These are phyloP conservation scores for Drosophila neocordata DNA, from an alignment of 1,140 invertebrate species.

Conservation along the genomic window DNA sequence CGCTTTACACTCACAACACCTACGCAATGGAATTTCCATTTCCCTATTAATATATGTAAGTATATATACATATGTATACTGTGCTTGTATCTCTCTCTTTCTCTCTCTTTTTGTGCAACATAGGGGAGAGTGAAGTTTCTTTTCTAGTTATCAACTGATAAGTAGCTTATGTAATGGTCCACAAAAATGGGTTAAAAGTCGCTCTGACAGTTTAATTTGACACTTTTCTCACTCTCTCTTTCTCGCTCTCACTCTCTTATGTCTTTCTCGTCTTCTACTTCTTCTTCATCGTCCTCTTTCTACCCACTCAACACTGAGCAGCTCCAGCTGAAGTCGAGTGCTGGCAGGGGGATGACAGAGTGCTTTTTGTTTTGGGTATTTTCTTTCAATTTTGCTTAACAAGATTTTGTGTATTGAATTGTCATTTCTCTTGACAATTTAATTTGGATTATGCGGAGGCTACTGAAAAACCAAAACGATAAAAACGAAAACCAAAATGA, in stretches of 20 bases:
- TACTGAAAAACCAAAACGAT: slow-evolving; percentile 52
- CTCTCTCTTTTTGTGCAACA: neutral
- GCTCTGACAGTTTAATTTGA: slow-evolving; percentile 79
- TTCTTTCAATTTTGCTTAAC: slow-evolving; percentile 71
- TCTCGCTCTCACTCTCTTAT: no score
- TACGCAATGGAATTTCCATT: slow-evolving; percentile 55
- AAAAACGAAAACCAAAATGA: slow-evolving; percentile 10
- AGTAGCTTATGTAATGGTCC: slow-evolving; percentile 77
- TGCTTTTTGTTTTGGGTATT: slow-evolving; percentile 68
- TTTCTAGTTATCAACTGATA: slow-evolving; percentile 76
- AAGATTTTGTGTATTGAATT: slow-evolving; percentile 78
- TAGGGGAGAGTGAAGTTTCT: slow-evolving; percentile 48
- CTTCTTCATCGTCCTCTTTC: slow-evolving; percentile 29
- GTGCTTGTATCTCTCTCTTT: no score
- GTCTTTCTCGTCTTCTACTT: slow-evolving; percentile 13
- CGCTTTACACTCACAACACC: slow-evolving; percentile 46
- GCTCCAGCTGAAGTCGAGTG: slow-evolving; percentile 13
- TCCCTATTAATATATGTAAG: slow-evolving; percentile 60
- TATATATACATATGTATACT: neutral
- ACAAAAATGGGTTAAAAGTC: slow-evolving; percentile 74
- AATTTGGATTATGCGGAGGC: slow-evolving; percentile 77
- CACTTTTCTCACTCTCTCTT: slow-evolving; percentile 50
- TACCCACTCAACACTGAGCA: no score
- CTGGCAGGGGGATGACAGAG: slow-evolving; percentile 57
- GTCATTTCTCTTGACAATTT: slow-evolving; percentile 81